These are phyloP conservation scores for Dicranocentrus wangi DNA, from an alignment of 2,888 invertebrate genomes.

Conservation along the genomic window DNA sequence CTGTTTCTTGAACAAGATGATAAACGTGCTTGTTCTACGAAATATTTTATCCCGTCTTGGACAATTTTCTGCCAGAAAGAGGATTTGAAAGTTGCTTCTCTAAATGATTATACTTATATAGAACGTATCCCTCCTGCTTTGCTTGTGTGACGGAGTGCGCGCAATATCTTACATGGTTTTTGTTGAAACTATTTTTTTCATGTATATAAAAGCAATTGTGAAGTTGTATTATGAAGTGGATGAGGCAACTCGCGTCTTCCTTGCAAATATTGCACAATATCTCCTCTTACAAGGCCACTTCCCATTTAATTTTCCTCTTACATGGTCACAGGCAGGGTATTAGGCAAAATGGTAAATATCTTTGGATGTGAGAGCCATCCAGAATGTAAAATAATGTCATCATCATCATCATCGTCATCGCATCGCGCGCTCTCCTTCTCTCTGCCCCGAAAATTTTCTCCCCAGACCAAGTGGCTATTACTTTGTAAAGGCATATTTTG, in stretches of 20 bases:
- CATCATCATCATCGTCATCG: not conserved
- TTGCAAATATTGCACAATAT: slow-evolving; percentile 6
- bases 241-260: too few relatives aligned
- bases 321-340: not conserved
- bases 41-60: not conserved
- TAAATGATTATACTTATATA: not conserved
- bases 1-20: too few relatives aligned
- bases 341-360: slow-evolving; percentile 5
- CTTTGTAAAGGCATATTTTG: not conserved
- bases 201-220: too few relatives aligned
- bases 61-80: not conserved
- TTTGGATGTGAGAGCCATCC: not conserved
- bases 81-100: not conserved
- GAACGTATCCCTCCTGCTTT: too few relatives aligned
- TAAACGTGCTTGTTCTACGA: too few relatives aligned
- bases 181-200: too few relatives aligned
- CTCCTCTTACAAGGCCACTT: slow-evolving; percentile 24
- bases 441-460: not conserved
- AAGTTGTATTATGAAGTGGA: too few relatives aligned
- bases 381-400: not conserved
- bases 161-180: too few relatives aligned
- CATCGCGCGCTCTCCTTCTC: not conserved
- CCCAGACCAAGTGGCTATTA: slow-evolving; percentile 1
- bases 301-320: slow-evolving; percentile 5
- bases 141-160: too few relatives aligned